Conservation (phyloP, 2,888 invertebrate genomes). For the Tetranychus truncatus region DNA sequence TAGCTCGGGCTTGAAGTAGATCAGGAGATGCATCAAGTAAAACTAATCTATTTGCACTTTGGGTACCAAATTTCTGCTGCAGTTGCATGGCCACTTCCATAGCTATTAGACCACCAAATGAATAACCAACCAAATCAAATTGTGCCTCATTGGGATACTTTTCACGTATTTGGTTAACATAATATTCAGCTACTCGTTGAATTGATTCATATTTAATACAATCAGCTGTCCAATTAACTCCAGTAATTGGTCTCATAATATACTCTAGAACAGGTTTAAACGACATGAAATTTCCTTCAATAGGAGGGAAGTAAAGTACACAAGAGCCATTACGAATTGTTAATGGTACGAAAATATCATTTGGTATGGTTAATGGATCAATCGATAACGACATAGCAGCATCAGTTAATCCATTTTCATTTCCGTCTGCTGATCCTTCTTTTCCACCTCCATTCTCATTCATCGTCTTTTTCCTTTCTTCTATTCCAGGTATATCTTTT, state of each 20-base stretch:
- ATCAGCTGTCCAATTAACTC: background rate
- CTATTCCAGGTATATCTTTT: constrained; percentile 44
- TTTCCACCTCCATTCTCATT: background rate
- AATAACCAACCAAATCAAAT: constrained; percentile 9
- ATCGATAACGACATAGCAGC: background rate
- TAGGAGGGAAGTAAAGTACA: constrained; percentile 6
- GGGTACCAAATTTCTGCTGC: constrained; percentile 6
- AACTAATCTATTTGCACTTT: background rate
- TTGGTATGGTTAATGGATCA: background rate
- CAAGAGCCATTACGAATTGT: background rate
- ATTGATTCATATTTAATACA: background rate
- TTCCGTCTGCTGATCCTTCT: background rate
- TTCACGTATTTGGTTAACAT: constrained; percentile 5
- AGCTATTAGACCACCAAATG: constrained; percentile 8
- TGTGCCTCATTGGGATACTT: background rate
- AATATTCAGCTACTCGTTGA: background rate
- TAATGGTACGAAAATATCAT: background rate
- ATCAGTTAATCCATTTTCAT: background rate
- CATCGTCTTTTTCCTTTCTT: background rate
- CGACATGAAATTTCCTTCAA: background rate
- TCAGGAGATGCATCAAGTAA: background rate
- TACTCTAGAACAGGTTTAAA: background rate
- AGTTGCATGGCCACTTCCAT: constrained; percentile 8
- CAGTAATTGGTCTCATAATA: background rate
- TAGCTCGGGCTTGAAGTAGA: background rate